Evolutionary conservation across 2,113 vertebrate genomes (phyloP), one percentile per base, ranked within the genome.

Genomic region (Oenanthe oenanthe): DNA sequence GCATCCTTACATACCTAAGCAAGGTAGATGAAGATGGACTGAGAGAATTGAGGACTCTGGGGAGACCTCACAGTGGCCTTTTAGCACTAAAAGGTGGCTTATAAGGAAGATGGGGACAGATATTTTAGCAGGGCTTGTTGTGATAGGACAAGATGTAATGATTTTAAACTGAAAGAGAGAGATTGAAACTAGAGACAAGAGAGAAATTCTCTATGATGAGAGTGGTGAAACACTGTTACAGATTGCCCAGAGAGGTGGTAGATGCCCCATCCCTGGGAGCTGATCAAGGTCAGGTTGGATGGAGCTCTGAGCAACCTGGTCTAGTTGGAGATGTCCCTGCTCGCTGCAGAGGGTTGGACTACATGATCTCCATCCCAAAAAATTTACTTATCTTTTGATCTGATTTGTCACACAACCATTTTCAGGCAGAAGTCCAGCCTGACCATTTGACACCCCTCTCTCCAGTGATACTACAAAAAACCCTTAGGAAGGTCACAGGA

Each of bases 91-190:
- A 71, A 76, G 7, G 3, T 31, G 14, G 7, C 12, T 17, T 70
- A 24, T 2, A 26, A 58, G 32, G 70, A 82, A 87, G n/a, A 29
- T 15, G 19, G 29, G 24, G 36, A 32, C 21, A 42, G 28, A 61
- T 15, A 4, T 79, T 47, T 79, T 53, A 58, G 7, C 45, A 34
- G 73, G 12, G 17, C 24, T 34, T 43, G 12, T 34, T 65, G 20
- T 0, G 0, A 61, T 6, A 34, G 51, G 13, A 61, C 24, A 66
- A 51, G 12, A 9, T 17, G 7, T 8, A 50, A 40, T 29, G 21
- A 5, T 14, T 70, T 65, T 54, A 56, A 92, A 61, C 24, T 50
- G 17, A 56, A 88, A 50, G 32, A 50, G 12, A 3, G 13, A 71
- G 32, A 40, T 20, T 66, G 24, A 85, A 32, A 61, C 21, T 50